Percentiles rank a stretch among this genome's conserved stretches.
Evolutionary conservation across 1,140 invertebrate species (phyloP).

Genomic region (Nasonia giraulti): DNA sequence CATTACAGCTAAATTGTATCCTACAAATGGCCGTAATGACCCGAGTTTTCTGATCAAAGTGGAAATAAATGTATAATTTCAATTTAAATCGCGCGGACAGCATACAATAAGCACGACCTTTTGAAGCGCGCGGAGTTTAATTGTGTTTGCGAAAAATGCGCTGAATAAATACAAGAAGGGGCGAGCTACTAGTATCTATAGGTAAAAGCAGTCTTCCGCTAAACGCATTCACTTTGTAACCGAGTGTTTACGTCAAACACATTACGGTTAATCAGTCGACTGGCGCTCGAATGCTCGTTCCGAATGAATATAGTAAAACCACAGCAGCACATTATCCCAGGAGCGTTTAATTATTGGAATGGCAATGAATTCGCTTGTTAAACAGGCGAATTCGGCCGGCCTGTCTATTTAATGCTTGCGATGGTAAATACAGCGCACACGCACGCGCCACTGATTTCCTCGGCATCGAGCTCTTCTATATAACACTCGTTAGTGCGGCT

Average conservation of each 20-base stretch:
- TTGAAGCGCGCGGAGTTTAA: too few species aligned
- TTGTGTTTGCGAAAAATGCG: too few species aligned
- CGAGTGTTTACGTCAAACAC: background rate
- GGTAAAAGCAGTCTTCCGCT: background rate
- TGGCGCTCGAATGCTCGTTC: background rate
- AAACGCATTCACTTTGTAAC: conserved; percentile 7
- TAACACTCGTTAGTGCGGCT: too few species aligned
- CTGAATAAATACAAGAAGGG: too few species aligned
- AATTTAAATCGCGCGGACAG: too few species aligned
- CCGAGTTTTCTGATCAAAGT: too few species aligned
- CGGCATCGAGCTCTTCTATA: too few species aligned
- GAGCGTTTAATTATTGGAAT: conserved; percentile 15
- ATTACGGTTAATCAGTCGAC: background rate
- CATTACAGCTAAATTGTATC: background rate
- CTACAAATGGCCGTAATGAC: background rate
- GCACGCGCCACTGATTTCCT: too few species aligned
- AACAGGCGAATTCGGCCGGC: background rate
- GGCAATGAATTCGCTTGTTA: background rate
- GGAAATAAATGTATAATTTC: too few species aligned
- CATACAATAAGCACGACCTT: too few species aligned
- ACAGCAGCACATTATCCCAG: background rate
- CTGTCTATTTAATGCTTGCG: background rate
- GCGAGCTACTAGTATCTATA: background rate
- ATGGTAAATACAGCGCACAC: too few species aligned
- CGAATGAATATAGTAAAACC: conserved; percentile 1